These are phyloP conservation scores for Zaprionus kolodkinae DNA, from an alignment of 1,140 invertebrate species.

Conservation along the genomic window DNA sequence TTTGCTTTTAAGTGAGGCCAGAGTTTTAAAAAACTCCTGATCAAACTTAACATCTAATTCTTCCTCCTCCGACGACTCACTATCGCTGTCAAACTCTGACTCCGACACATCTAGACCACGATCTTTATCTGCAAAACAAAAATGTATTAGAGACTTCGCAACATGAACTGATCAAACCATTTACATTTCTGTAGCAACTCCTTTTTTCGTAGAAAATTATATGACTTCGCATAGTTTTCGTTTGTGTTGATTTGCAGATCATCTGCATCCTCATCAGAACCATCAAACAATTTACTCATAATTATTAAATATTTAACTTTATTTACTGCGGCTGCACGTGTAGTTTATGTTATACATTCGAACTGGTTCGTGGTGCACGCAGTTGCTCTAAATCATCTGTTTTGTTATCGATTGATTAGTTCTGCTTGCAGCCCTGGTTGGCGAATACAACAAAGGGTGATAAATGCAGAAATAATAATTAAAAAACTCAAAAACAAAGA, in stretches of 20 bases:
- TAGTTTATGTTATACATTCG: slow-evolving; percentile 1
- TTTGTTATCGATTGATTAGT: not conserved
- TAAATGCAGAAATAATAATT: slow-evolving; percentile 31
- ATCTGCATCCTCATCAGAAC: slow-evolving; percentile 77
- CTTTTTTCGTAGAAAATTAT: slow-evolving; percentile 92
- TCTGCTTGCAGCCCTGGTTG: slow-evolving; percentile 29
- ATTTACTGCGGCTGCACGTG: slow-evolving; percentile 43
- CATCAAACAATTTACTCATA: slow-evolving; percentile 75
- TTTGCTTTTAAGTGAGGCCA: slow-evolving; percentile 93
- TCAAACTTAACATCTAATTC: slow-evolving; percentile 89
- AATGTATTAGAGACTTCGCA: slow-evolving; percentile 4
- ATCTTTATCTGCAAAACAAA: slow-evolving; percentile 87
- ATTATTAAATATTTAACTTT: slow-evolving; percentile 25
- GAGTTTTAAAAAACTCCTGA: slow-evolving; percentile 93
- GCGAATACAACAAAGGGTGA: slow-evolving; percentile 30
- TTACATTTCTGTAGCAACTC: slow-evolving; percentile 94
- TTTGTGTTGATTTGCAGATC: slow-evolving; percentile 88
- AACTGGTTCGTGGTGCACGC: slow-evolving; percentile 11
- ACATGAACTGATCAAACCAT: slow-evolving; percentile 38
- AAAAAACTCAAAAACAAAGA: slow-evolving; percentile 10
- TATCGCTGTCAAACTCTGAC: slow-evolving; percentile 84
- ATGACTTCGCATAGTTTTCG: slow-evolving; percentile 92
- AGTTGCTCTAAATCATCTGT: not conserved
- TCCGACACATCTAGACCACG: slow-evolving; percentile 88
- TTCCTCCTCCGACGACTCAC: slow-evolving; percentile 86